Conservation (phyloP, 2,888 invertebrate species). For the Troilus luridus region DNA sequence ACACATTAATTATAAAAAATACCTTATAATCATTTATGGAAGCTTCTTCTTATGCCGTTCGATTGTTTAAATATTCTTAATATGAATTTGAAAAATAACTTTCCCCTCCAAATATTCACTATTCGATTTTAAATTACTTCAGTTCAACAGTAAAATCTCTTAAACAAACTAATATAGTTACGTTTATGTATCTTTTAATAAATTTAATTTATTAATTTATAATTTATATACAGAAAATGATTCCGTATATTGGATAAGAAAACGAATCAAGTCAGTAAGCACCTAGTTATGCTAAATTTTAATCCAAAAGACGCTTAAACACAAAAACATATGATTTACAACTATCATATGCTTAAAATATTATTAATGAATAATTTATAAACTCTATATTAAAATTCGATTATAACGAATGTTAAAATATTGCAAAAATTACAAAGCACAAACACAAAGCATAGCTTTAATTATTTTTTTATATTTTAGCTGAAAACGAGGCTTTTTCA, state of each 20-base stretch:
- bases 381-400: neutral
- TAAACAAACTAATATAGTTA: neutral
- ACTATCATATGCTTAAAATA: neutral
- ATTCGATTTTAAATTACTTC: conserved; percentile 25
- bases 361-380: neutral
- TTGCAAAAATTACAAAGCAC: neutral
- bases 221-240: neutral
- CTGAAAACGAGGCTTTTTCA: too few relatives aligned
- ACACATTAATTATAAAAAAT: conserved; percentile 29
- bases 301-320: neutral
- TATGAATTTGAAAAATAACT: neutral
- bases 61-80: neutral
- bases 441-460: neutral
- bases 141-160: conserved; percentile 15
- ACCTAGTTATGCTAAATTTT: neutral
- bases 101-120: neutral
- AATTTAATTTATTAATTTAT: neutral
- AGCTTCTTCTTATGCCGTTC: neutral
- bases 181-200: neutral
- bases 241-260: neutral
- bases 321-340: conserved; percentile 10
- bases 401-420: neutral
- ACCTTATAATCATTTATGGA: conserved; percentile 5
- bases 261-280: neutral
- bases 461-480: neutral